Base-by-base conservation (phyloP, 2,797 vertebrate species). In the Acanthurus leucopareius region DNA sequence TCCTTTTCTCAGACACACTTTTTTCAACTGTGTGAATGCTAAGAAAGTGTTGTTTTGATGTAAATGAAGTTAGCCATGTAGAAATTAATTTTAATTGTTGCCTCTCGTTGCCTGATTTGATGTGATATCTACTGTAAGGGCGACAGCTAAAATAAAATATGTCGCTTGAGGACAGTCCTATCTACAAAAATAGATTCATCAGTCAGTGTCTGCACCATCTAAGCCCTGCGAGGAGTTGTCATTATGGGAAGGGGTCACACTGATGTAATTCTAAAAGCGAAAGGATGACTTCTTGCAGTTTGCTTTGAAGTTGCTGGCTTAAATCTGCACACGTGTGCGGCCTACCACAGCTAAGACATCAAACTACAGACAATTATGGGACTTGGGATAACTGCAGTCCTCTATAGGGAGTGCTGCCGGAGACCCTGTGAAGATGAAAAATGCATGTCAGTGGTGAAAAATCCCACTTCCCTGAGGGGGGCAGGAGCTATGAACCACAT, bases 391-490 rank as follows among this genome's bases (percentile, higher is more conserved):
- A 91, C 94, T 95, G 92, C 89, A 70, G 83, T 94, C 94, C 88
- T 80, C 78, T 91, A 7, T 78, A 75, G 65, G 63, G 81, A 90
- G 70, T 78, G 73, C 72, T 88, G 73, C 73, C 80, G 80, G 82
- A 83, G 56, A 8, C 0, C 77, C 86, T 62, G 88, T 86, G 84
- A 79, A 82, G 86, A 86, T 85, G 87, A 88, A 84, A 94, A 92
- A 91, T 93, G 89, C 79, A 92, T 88, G 92, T 91, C 90, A 91
- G 70, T 83, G 65, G 73, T 91, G 89, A 92, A 93, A 94, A 95
- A 91, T 56, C 57, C 76, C 66, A 79, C 75, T 56, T 69, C 90
- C 88, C 51, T 1, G 61, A 90, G 86, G 85, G 85, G 42, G 53
- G 45, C 45, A 84, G 75, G 79, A 84, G 81, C 84, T 86, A 83